Percentiles rank a stretch among this genome's conserved stretches.
Evolutionary conservation across 30 jellyfish, hydroid and myxozoan genomes (phyloP).

Genomic region (Clytia hemisphaerica): DNA sequence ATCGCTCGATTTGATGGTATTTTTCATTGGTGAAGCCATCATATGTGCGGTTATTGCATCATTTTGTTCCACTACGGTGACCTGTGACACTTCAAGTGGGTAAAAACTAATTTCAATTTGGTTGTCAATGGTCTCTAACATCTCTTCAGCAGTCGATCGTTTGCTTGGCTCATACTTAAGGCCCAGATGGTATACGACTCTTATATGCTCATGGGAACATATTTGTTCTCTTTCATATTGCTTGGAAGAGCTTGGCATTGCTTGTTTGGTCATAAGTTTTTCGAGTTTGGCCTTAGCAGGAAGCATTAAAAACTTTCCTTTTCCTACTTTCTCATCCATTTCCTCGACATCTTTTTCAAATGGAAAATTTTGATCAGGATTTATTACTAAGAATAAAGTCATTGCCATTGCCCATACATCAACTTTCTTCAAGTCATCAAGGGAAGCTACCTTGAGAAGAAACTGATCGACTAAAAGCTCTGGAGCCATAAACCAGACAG

Average conservation of each 20-base stretch:
- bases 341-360: constrained; percentile 1
- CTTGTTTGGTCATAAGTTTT: neutral
- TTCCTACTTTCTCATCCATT: neutral
- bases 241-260: neutral
- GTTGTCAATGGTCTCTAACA: neutral
- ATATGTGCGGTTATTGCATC: no score
- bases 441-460: constrained; percentile 2
- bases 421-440: neutral
- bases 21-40: no score
- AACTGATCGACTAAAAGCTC: neutral
- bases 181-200: constrained; percentile 12
- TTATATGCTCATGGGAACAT: neutral
- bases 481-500: constrained; percentile 38
- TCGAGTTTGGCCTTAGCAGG: neutral
- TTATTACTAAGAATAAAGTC: constrained; percentile 6
- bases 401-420: constrained; percentile 17
- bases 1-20: neutral
- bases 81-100: constrained; percentile 14
- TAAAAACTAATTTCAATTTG: neutral
- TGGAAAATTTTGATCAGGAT: constrained; percentile 19
- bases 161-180: constrained; percentile 15
- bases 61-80: constrained; percentile 18
- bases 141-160: constrained; percentile 16
- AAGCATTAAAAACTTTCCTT: neutral
- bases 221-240: neutral